phyloP scores from a whole-genome alignment of 2,113 vertebrate genomes.

The Acrocephalus kingi region DNA sequence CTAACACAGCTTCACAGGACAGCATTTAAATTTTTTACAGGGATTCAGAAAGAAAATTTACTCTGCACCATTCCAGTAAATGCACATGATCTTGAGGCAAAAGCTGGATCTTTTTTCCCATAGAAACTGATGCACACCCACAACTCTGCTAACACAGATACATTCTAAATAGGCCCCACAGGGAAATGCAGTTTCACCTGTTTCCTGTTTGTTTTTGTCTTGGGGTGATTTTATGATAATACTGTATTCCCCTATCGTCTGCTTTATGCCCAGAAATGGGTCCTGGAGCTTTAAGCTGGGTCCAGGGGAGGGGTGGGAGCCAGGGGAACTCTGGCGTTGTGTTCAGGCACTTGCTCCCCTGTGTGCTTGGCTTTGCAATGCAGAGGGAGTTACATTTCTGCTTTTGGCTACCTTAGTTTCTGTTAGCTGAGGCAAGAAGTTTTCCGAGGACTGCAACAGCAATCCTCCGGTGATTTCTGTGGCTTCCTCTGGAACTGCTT shows the following conservation, averaged over 20 bases:
- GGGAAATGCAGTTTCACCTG: neutral
- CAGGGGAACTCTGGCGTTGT: neutral
- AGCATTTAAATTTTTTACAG: neutral
- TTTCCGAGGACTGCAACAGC: neutral
- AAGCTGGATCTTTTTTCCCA: neutral
- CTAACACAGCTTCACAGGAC: neutral
- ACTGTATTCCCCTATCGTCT: too few relatives aligned
- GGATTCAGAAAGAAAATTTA: neutral
- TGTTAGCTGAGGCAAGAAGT: neutral
- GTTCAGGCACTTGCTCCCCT: neutral
- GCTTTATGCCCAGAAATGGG: neutral
- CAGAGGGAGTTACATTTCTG: neutral
- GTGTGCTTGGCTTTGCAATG: fast-evolving
- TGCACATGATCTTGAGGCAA: neutral
- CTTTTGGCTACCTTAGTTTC: neutral
- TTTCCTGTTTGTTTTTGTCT: neutral
- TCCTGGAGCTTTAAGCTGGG: neutral
- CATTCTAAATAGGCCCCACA: neutral
- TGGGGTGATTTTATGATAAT: neutral
- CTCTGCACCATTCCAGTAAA: neutral
- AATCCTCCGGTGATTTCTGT: neutral
- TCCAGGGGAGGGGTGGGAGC: too few relatives aligned
- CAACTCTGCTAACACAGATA: neutral
- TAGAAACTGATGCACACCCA: neutral
- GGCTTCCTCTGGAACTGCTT: neutral